Percentiles rank a stretch among this genome's conserved stretches.
Conservation (phyloP, 2,113 vertebrate species). For the Erpornis zantholeuca region DNA sequence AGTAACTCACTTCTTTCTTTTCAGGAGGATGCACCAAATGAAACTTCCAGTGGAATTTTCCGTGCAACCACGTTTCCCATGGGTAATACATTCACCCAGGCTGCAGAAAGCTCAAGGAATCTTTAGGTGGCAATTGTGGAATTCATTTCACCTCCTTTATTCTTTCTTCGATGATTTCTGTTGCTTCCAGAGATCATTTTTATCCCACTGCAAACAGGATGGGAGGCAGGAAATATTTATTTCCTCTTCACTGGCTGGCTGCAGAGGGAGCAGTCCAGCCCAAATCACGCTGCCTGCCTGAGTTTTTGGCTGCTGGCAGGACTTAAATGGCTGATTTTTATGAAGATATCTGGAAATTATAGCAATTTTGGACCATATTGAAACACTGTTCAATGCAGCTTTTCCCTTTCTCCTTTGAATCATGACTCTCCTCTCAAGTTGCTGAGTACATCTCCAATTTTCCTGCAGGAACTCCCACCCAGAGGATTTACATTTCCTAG, state of each 20-base stretch:
- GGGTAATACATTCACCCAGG: background rate
- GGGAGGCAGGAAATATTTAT: background rate
- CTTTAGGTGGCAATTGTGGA: background rate
- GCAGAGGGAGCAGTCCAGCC: background rate
- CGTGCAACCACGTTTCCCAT: fast-evolving
- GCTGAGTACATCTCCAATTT: background rate
- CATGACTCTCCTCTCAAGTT: background rate
- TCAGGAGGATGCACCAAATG: background rate
- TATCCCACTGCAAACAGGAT: background rate
- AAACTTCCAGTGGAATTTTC: background rate
- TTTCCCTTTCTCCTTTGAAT: background rate
- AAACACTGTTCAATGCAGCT: background rate
- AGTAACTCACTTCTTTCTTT: background rate
- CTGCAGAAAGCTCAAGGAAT: background rate
- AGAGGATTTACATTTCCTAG: background rate
- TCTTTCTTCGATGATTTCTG: background rate
- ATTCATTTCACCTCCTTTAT: background rate
- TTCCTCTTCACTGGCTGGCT: background rate
- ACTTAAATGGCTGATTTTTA: background rate
- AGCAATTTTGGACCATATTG: background rate
- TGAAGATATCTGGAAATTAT: background rate
- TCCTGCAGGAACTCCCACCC: background rate
- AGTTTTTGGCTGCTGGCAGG: background rate
- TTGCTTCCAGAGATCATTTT: background rate
- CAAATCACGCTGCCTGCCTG: background rate